phyloP scores from a whole-genome alignment of 2,797 vertebrate genomes.

The Micrastur ruficollis region DNA sequence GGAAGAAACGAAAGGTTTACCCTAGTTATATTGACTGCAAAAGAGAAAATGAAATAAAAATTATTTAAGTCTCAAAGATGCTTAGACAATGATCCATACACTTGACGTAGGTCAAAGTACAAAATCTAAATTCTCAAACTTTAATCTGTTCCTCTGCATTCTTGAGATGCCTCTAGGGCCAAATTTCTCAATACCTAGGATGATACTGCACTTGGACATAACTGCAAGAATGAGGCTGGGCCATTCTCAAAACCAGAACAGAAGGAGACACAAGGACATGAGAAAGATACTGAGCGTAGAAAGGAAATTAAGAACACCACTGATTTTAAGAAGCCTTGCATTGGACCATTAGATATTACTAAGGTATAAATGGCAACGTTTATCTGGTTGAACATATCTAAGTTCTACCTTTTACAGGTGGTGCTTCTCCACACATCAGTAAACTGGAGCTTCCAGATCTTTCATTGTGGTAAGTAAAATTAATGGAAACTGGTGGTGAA shows the following conservation, averaged over 20 bases:
- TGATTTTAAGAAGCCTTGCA: not conserved
- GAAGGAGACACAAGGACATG: not conserved
- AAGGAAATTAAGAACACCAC: not conserved
- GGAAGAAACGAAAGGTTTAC: not conserved
- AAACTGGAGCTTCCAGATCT: constrained; percentile 52
- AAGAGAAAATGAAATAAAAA: not conserved
- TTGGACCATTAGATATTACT: not conserved
- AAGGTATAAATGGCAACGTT: not conserved
- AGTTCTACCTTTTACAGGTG: constrained; percentile 71
- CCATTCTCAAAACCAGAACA: not conserved
- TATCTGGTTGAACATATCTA: not conserved
- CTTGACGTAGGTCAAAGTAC: not conserved
- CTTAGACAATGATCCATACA: not conserved
- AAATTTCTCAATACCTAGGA: not conserved
- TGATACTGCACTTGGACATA: not conserved
- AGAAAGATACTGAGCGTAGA: not conserved
- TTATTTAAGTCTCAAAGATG: not conserved
- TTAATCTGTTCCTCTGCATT: not conserved
- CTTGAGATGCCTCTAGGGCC: not conserved
- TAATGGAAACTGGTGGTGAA: constrained; percentile 46
- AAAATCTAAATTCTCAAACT: not conserved
- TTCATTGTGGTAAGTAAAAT: constrained; percentile 61
- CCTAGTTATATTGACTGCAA: not conserved
- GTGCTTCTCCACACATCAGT: constrained; percentile 50
- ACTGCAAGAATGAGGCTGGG: not conserved